Evolutionary conservation across 2,888 invertebrate species (phyloP).

Genomic region (Limenitis camilla): DNA sequence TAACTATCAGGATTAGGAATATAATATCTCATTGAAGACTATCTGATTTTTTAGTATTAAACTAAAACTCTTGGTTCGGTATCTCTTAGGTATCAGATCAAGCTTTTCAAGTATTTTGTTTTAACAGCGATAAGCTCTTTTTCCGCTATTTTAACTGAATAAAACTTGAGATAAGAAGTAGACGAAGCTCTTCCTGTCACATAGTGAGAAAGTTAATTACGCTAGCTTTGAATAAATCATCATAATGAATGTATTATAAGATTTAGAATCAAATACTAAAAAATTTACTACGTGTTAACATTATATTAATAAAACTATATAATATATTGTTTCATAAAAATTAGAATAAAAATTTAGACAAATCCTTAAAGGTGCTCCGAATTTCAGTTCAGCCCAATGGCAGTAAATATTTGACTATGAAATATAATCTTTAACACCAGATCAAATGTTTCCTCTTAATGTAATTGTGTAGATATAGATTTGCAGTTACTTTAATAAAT

Average conservation of each 20-base stretch:
- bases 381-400: too few relatives aligned
- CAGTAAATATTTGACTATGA: too few relatives aligned
- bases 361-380: too few relatives aligned
- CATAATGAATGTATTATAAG: conserved; percentile 64
- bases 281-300: conserved; percentile 68
- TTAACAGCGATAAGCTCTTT: conserved; percentile 61
- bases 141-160: conserved; percentile 59
- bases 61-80: conserved; percentile 61
- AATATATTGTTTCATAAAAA: too few relatives aligned
- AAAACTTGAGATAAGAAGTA: conserved; percentile 69
- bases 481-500: too few relatives aligned
- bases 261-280: conserved; percentile 62
- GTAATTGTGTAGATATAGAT: too few relatives aligned
- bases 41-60: too few relatives aligned
- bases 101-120: conserved; percentile 66
- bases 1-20: too few relatives aligned
- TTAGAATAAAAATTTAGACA: too few relatives aligned
- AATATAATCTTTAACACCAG: too few relatives aligned
- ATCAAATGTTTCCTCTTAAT: too few relatives aligned
- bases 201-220: conserved; percentile 74
- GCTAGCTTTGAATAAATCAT: conserved; percentile 74
- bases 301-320: neutral
- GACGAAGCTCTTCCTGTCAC: conserved; percentile 67
- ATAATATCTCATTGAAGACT: too few relatives aligned
- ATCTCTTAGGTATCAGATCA: conserved; percentile 67